Evolutionary conservation across 2,113 vertebrate species (phyloP).

Genomic region (Megaceryle torquata): DNA sequence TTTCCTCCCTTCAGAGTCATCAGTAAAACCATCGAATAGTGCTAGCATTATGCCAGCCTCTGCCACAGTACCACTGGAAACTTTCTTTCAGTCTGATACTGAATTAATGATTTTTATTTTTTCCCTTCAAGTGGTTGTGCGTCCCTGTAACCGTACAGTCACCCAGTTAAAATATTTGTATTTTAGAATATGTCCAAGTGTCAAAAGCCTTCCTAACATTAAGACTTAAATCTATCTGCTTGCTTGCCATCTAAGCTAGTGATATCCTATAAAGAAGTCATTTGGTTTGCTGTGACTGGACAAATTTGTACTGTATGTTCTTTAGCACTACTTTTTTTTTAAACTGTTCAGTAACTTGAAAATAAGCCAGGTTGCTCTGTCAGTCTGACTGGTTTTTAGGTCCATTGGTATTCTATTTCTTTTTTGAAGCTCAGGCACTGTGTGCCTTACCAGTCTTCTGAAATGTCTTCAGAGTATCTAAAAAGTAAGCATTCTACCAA

Average conservation of each 20-base stretch:
- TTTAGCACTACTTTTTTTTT: neutral
- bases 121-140: neutral
- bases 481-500: neutral
- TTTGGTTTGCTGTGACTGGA: neutral
- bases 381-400: neutral
- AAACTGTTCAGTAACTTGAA: neutral
- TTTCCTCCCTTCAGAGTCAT: neutral
- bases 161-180: neutral
- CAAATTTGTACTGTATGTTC: neutral
- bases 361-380: neutral
- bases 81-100: neutral
- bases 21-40: neutral
- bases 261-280: neutral
- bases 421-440: neutral
- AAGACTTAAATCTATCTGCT: neutral
- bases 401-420: neutral
- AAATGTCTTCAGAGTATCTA: neutral
- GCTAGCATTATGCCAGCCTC: neutral
- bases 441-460: neutral
- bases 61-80: neutral
- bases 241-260: neutral
- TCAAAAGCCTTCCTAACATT: neutral
- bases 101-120: neutral
- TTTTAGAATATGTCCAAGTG: neutral
- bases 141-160: neutral